Evolutionary conservation across 2,888 invertebrate species (phyloP).

Genomic region (Oasisia sp.): DNA sequence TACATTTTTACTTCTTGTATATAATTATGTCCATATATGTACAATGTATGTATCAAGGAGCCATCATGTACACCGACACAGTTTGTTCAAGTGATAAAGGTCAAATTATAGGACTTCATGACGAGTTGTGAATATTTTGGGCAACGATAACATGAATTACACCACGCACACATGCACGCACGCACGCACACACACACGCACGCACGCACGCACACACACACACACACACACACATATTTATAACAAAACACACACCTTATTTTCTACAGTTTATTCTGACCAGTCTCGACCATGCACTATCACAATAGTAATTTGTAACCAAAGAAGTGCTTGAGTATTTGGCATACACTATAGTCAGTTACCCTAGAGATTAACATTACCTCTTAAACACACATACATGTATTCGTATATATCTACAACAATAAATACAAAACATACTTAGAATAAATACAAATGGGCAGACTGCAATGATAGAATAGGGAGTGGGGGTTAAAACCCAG

Average conservation of each 20-base stretch:
- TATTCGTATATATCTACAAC: neutral
- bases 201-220: too few relatives aligned
- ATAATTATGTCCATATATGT: too few relatives aligned
- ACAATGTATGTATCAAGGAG: too few relatives aligned
- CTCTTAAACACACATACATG: neutral
- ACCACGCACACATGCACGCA: too few relatives aligned
- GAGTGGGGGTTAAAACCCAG: neutral
- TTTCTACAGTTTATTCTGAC: neutral
- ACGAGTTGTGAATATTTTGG: too few relatives aligned
- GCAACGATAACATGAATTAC: too few relatives aligned
- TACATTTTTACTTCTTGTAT: too few relatives aligned
- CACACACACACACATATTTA: neutral
- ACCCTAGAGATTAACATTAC: neutral
- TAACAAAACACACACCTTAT: neutral
- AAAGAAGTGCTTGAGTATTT: neutral
- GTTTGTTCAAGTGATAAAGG: too few relatives aligned
- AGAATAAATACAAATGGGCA: neutral
- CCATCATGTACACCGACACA: too few relatives aligned
- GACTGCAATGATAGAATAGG: neutral
- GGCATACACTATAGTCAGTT: conserved; percentile 10
- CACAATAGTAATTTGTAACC: neutral
- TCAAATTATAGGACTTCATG: too few relatives aligned
- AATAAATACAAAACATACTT: neutral
- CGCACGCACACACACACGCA: too few relatives aligned
- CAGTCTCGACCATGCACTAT: neutral